Evolutionary conservation across 2,797 vertebrate species (phyloP), one percentile per base, ranked within the genome.

Genomic region (Triplophysa yarkandensis): DNA sequence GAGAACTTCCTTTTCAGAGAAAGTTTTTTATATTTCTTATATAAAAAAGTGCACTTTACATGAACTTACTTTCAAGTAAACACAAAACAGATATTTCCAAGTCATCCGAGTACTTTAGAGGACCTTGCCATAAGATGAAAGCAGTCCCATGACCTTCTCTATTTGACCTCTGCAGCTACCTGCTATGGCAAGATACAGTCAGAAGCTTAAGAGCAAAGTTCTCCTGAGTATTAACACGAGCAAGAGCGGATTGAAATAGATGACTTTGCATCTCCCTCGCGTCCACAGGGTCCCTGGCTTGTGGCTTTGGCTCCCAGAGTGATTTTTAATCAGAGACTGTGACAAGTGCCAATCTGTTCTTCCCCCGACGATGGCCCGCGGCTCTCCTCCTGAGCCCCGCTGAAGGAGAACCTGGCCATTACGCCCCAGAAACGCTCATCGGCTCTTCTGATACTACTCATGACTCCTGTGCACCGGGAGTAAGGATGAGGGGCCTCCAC

Each of bases 341-440:
- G 87, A 89, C 87, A 85, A 89, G 89, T 79, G 79, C 76, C 66
- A 76, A 52, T 84, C 82, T 69, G 79, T 76, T 77, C 64, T 67
- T 72, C 74, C 57, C 43, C 68, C 50, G 50, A 63, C 64, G 84
- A 85, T 83, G 83, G 88, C 89, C 87, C 86, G 71, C 6, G 83
- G 89, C 86, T 78, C 86, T 87, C 81, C 79, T 88, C 84, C 82
- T 85, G 75, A 76, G 80, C 32, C 46, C 70, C 23, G 58, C 71
- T 77, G 80, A 77, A 76, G 76, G 65, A 77, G 55, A 78, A 72
- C 75, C 52, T 55, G 71, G 62, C 72, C 77, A 71, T 80, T 80
- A 76, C 64, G 41, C 48, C 68, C 25, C 67, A 58, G 68, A 66
- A 76, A 62, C 68, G 39, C 41, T 72, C 71, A 80, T 80, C 78